Base-by-base conservation (phyloP, 2,888 invertebrate species). In the Tetragonula carbonaria region DNA sequence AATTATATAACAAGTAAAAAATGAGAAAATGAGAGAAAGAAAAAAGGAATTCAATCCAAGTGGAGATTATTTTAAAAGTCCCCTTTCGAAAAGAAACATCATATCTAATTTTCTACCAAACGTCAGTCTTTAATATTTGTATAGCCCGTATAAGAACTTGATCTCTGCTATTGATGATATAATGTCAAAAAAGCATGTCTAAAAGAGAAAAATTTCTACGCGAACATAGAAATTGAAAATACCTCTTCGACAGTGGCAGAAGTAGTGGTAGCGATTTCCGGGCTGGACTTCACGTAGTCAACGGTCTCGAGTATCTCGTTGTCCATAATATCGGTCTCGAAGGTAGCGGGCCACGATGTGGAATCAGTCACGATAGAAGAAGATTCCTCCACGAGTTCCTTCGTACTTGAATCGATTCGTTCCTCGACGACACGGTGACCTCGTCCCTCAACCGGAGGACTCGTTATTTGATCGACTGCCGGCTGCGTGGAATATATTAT, bases 281-380 rank as follows among this genome's bases (percentile, higher is more conserved):
- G 80, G 73, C 78, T 90, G 59, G 90, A 90, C 80, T 85, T 90
- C 50, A 90, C 88, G 83, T 92, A 91, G 80, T 92, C 92, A 78
- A 91, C 90, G 70, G 91, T 91, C 81, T 93, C 93, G 65, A 92
- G 91, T 75, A 94, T 94, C 87, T 94, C 94, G 86, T 94, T 94
- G 89, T 93, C 89, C 92, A 93, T 93, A 76, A 91, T 92, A 84
- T 94, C 93, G 67, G 92, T 92, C 78, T 93, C 92, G 65, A 91
- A 86, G 53, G 86, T 89, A 70, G 90, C 84, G 23, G 86, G 80
- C 80, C 83, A 85, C 28, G 88, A 84, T 53, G 87, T 88, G 68
- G 88, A 80, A 59, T 91, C 91, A 74, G 86, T 88, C 74, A 86
- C 87, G 72, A 80, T 72, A 38, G 86, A 88, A 65, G 86, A 86